Evolutionary conservation across 2,888 invertebrate species (phyloP).

Genomic region (Petrophora chlorosata): DNA sequence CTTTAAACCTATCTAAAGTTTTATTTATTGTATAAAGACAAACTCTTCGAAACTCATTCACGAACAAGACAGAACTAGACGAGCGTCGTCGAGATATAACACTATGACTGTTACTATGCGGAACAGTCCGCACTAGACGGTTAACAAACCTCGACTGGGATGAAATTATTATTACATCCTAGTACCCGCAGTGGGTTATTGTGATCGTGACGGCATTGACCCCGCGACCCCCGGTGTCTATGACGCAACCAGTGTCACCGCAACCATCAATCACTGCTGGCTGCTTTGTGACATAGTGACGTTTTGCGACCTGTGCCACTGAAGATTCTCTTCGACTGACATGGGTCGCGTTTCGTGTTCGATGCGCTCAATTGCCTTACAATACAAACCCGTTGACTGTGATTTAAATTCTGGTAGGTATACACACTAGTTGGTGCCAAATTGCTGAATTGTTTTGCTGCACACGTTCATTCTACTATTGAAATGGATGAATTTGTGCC

Average conservation of each 20-base stretch:
- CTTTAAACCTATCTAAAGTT: conserved; percentile 10
- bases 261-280: conserved; percentile 73
- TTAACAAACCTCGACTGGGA: conserved; percentile 44
- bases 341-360: neutral
- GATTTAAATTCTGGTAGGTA: neutral
- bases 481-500: neutral
- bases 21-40: neutral
- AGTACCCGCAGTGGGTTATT: conserved; percentile 54
- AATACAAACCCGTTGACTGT: conserved; percentile 1
- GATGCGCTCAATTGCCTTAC: conserved; percentile 1
- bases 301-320: conserved; percentile 63
- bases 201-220: conserved; percentile 75
- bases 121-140: conserved; percentile 30
- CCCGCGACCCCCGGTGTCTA: conserved; percentile 65
- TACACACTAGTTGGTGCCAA: neutral
- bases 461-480: conserved; percentile 4
- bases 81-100: neutral
- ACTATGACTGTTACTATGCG: conserved; percentile 3
- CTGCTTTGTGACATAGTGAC: conserved; percentile 74
- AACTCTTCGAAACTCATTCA: neutral
- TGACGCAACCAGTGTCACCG: conserved; percentile 74
- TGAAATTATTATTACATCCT: conserved; percentile 48
- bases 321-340: conserved; percentile 21
- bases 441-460: conserved; percentile 7
- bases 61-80: neutral